Base-by-base conservation (phyloP, 2,113 vertebrate species). In the Chlorodrepanis virens region DNA sequence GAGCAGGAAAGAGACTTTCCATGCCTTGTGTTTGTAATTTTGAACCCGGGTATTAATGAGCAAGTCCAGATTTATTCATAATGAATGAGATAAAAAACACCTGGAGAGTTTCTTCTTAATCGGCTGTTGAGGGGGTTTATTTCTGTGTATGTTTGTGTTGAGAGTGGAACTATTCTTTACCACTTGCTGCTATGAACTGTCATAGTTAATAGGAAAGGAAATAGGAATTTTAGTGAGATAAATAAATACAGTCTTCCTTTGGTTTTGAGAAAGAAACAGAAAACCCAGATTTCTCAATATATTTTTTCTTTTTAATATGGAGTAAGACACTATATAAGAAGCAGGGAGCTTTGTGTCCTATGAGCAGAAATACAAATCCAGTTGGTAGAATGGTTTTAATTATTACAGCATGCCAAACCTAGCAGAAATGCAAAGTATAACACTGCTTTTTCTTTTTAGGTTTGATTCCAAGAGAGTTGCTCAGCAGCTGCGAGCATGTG, bases 401-500 rank as follows among this genome's bases (percentile, higher is more conserved):
- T 76, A 42, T 56, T 78, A 31, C 6, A 42, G 35, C 23, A 27
- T 80, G 67, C 31, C 61, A 81, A 85, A 79, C 11, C 22, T 54
- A 80, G 42, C 19, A 81, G 40, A 85, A 90, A 71, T 63, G 18
- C 56, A 18, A 79, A 78, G 19, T 45, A 15, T 21, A 61, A 57
- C 45, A 29, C 3, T 80, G 22, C 20, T 71, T 44, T 50, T 61
- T 92, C 94, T 90, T 92, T 95, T 90, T 49, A 99, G 99, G 77
- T 99, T 99, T 83, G 98, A 99, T 97, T 98, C 99, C 52, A 98
- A 97, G 91, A 98, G 99, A 94, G 98, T 99, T 40, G 98, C 98
- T 75, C 99, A 99, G 97, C 99, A 99, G 92, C 97, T 99, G 91
- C 97, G 99, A 93, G 99, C 99, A 25, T 99, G 99, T 37, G 99